Conservation (phyloP, 1,140 invertebrate genomes). For the Heliconius nattereri region DNA sequence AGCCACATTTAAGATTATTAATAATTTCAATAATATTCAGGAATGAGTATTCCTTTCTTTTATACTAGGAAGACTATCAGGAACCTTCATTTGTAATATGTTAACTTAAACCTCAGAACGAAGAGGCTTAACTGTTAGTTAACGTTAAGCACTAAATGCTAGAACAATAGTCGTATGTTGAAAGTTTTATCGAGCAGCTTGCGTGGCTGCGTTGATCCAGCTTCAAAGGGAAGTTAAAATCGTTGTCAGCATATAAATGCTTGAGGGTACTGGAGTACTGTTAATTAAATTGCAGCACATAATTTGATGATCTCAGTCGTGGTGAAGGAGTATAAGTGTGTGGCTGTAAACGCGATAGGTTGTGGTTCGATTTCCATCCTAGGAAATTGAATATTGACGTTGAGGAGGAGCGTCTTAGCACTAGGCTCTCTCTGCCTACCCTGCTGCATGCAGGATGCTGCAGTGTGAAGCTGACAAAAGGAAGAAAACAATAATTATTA, state of each 20-base stretch:
- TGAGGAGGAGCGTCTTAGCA: too few relatives aligned
- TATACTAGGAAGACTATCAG: background rate
- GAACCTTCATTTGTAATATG: background rate
- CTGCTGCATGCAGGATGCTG: too few relatives aligned
- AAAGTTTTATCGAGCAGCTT: constrained; percentile 6
- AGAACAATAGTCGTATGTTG: constrained; percentile 1
- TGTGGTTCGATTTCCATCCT: too few relatives aligned
- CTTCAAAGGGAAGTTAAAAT: background rate
- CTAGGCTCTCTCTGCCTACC: too few relatives aligned
- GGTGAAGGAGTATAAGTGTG: too few relatives aligned
- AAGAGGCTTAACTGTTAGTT: background rate
- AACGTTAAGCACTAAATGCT: background rate
- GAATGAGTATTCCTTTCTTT: background rate
- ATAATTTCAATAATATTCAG: too few relatives aligned
- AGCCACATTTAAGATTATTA: too few relatives aligned
- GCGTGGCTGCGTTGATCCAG: constrained; percentile 1
- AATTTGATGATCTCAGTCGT: too few relatives aligned
- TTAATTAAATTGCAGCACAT: background rate
- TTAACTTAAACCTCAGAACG: background rate
- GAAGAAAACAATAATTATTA: background rate
- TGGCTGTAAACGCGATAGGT: too few relatives aligned
- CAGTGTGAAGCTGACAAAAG: too few relatives aligned
- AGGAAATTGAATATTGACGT: too few relatives aligned
- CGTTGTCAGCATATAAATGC: background rate
- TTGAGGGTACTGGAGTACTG: background rate